Conservation (phyloP, 2,797 vertebrate genomes). For the Staurois parvus region DNA sequence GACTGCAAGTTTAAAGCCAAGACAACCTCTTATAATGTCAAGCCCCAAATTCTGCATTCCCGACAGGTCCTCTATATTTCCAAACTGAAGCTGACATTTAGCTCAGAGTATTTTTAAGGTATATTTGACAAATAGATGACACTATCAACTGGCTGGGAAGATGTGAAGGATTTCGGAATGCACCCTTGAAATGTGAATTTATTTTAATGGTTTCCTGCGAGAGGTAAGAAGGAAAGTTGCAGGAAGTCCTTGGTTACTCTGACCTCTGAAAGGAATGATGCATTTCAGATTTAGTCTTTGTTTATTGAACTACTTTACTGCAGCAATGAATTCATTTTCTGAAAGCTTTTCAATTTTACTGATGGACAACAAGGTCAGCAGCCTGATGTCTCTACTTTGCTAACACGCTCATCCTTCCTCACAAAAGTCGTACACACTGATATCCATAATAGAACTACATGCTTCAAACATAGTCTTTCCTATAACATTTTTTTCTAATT, state of each 20-base stretch:
- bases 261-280: conserved; percentile 44
- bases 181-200: conserved; percentile 46
- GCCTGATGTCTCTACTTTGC: conserved; percentile 35
- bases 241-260: conserved; percentile 24
- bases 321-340: conserved; percentile 57
- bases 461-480: not conserved
- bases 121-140: conserved; percentile 50
- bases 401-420: conserved; percentile 24
- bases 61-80: conserved; percentile 44
- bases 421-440: conserved; percentile 26
- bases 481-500: not conserved
- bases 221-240: conserved; percentile 39
- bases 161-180: conserved; percentile 34
- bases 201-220: conserved; percentile 41
- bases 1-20: not conserved
- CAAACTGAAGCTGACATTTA: conserved; percentile 50
- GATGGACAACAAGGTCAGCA: conserved; percentile 55
- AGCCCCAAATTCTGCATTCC: not conserved
- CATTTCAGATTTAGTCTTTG: conserved; percentile 44
- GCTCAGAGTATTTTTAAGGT: conserved; percentile 35
- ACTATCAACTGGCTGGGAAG: conserved; percentile 37
- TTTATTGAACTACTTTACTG: conserved; percentile 56
- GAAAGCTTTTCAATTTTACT: conserved; percentile 55
- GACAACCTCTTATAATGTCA: conserved; percentile 18
- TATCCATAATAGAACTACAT: conserved; percentile 36